Base-by-base conservation (phyloP, 2,797 vertebrate species). In the Novumbra hubbsi region DNA sequence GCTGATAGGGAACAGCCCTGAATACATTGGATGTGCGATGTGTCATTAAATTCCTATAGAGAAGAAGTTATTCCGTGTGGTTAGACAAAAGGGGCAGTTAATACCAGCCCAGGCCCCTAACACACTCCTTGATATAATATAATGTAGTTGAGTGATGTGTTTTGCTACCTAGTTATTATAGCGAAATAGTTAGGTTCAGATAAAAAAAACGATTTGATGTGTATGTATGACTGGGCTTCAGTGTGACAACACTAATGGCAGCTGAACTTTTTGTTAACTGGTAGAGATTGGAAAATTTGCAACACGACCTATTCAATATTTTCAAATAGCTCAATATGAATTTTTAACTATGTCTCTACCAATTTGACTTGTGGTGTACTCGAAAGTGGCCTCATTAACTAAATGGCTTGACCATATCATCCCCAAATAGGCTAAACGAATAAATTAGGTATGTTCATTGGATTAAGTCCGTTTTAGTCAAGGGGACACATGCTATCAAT, bases 21-120 rank as follows among this genome's bases (percentile, higher is more conserved):
- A n/a, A 17, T n/a, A 50, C 62, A 57, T 70, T 17, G 71, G 70
- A 77, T 76, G 75, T 85, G 73, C 55, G 76, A 82, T 82, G 75
- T 78, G 69, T 76, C 71, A 90, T 91, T 87, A 82, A 79, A 90
- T 87, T 88, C 82, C 73, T 79, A 74, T 69, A 24, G 45, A 69
- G 12, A 21, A 73, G 69, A 75, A 69, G 15, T 69, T 70, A 69
- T 79, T 79, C 77, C 77, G 82, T 65, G n/a, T 77, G 75, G 78
- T 62, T 62, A 70, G 28, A 55, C 52, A 76, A 80, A 81, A 16
- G 15, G 52, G n/a, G n/a, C 52, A 28, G 27, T 63, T 30, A 28
- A 27, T 24, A 27, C 3, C 21, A 60, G 55, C 55, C 55, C 55
- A 4, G 21, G 63, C 28, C 30, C 28, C 12, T 41, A n/a, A 48